These are phyloP conservation scores for Ploceus nigricollis DNA, from an alignment of 2,113 vertebrate genomes.

Conservation along the genomic window DNA sequence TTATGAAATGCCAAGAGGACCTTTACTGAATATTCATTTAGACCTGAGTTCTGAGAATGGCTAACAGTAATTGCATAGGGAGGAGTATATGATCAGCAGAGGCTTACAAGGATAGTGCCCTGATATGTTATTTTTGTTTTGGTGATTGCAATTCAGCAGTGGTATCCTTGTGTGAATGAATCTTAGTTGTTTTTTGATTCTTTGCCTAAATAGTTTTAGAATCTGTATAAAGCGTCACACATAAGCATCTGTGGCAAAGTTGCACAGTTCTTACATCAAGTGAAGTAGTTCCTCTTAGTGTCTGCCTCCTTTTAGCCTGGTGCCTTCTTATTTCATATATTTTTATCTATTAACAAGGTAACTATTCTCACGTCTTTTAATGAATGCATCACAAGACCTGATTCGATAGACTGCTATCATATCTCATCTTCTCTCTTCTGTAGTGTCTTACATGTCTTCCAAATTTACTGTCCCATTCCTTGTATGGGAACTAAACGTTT, in stretches of 20 bases:
- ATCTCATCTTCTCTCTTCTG: not conserved
- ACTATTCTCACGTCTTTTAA: accelerated
- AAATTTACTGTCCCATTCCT: not conserved
- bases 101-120: not conserved
- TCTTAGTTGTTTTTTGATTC: not conserved
- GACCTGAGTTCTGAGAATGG: not conserved
- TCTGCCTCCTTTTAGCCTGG: not conserved
- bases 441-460: not conserved
- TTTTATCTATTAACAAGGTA: not conserved
- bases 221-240: not conserved
- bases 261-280: not conserved
- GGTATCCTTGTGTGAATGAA: not conserved
- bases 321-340: not conserved
- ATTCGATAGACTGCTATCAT: accelerated
- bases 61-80: not conserved
- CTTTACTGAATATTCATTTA: not conserved
- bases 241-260: not conserved
- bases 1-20: not conserved
- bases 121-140: not conserved
- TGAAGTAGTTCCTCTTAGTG: not conserved
- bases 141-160: not conserved
- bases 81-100: not conserved
- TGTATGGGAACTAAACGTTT: not conserved
- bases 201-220: not conserved
- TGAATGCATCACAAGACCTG: not conserved